Base-by-base conservation (phyloP, 1,140 invertebrate species). In the Aphelenchoides besseyi region DNA sequence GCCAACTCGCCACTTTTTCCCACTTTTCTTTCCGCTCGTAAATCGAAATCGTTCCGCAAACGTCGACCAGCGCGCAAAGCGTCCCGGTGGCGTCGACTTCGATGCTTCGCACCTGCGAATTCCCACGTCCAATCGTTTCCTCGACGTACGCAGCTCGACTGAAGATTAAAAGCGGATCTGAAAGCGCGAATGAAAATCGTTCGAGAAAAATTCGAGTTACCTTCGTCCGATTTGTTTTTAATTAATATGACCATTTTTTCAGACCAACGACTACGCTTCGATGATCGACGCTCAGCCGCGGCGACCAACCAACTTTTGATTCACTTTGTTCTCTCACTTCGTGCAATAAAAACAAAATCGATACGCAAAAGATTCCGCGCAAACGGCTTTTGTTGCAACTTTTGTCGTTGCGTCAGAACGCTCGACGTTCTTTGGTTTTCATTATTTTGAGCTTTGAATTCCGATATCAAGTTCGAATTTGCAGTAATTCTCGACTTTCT, bases 211-310 rank as follows among this genome's bases (percentile, higher is more conserved):
- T n/a, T n/a, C n/a, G n/a, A n/a, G n/a, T n/a, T n/a, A n/a, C n/a
- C n/a, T n/a, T n/a, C n/a, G n/a, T n/a, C n/a, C n/a, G n/a, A n/a
- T n/a, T n/a, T n/a, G n/a, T n/a, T n/a, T n/a, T n/a, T 48, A 23
- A 48, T 48, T 23, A 48, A 48, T n/a, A n/a, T 48, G 41, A 48
- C 12, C 23, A 5, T 8, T 8, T 8, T 69, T 78, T 23, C 70
- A 76, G 79, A 80, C 79, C 2, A 83, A 80, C 30, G 79, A 80
- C 54, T 80, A 80, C 57, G 79, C 79, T 0, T 80, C 79, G 29
- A 80, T 80, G 79, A 73, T 80, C 36, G 75, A 75, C 16, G 74
- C 63, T 2, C 75, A 75, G n/a, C n/a, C n/a, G n/a, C n/a, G n/a
- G n/a, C n/a, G n/a, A n/a, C n/a, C n/a, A n/a, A n/a, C n/a, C n/a